Evolutionary conservation across 2,888 invertebrate genomes (phyloP).

Genomic region (Metellina segmentata): DNA sequence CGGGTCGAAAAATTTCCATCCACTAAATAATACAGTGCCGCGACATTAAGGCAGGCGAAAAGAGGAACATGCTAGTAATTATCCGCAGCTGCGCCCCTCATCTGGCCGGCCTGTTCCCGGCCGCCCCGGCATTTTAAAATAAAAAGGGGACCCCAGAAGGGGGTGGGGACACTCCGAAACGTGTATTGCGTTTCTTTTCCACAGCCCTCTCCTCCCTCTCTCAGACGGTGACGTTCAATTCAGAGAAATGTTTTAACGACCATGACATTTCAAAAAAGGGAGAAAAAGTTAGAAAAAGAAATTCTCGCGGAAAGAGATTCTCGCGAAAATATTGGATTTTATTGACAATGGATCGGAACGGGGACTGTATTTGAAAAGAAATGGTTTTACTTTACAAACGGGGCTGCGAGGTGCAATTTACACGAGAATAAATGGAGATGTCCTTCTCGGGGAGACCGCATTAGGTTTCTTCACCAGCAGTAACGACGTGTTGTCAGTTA

Average conservation of each 20-base stretch:
- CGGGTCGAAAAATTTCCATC: conserved; percentile 52
- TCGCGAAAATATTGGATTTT: conserved; percentile 43
- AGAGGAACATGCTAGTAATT: conserved; percentile 45
- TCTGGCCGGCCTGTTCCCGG: conserved; percentile 3
- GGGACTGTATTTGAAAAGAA: not conserved
- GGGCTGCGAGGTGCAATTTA: no score
- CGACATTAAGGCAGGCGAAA: conserved; percentile 48
- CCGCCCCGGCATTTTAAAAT: not conserved
- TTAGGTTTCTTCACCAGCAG: no score
- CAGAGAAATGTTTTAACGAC: conserved; percentile 62
- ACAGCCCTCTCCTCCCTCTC: no score
- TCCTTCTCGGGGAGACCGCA: no score
- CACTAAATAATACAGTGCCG: conserved; percentile 54
- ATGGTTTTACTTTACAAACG: not conserved
- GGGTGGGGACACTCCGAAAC: not conserved
- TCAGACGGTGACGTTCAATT: conserved; percentile 20
- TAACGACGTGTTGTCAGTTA: no score
- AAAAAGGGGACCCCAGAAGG: conserved; percentile 7
- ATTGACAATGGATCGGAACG: conserved; percentile 31
- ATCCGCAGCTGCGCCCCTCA: conserved; percentile 60
- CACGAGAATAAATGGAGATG: no score
- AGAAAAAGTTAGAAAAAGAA: not conserved
- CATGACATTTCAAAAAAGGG: conserved; percentile 28
- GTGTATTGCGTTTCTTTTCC: conserved; percentile 46
- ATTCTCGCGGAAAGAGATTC: not conserved